Base-by-base conservation (phyloP, 92 coral and sea anemone genomes). In the Zoanthus gigantus region DNA sequence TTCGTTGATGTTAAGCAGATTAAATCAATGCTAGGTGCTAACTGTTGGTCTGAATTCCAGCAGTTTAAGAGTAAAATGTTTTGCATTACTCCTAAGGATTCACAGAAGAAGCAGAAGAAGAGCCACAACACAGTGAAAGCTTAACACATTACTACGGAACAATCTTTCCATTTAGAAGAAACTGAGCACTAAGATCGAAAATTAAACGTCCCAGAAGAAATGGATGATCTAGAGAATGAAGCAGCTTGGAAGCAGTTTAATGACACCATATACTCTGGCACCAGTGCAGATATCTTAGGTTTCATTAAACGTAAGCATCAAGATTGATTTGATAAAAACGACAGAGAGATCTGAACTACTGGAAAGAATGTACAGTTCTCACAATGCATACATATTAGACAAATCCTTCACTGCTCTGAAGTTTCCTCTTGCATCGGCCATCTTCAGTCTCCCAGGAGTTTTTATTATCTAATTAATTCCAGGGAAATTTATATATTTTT, bases 11-110 rank as follows among this genome's bases (percentile, higher is more conserved):
- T 74, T 31, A 74, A 74, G 78, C 58, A 16, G 78, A 74, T 57
- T 44, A 74, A 44, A 46, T 44, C 78, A 74, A n/a, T 74, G 78
- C 85, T 74, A 48, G 85, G 78, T 44, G 78, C 78, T 74, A 57
- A 58, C 77, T 45, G 31, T 31, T 82, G 61, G 60, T 67, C 63
- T 42, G 77, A 47, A 9, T 77, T 32, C 34, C 9, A 16, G 28
- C 29, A 28, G 76, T 37, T 44, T 28, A 66, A 34, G 15, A 32
- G n/a, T 67, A 11, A 34, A 67, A 82, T 67, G 76, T 42, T 48
- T 16, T 44, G 61, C 57, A 45, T 34, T 29, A 54, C 31, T 61
- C 74, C 76, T 72, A 72, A 37, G 77, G 23, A 42, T 31, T 31
- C 78, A 74, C 52, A 74, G 48, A 16, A 47, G 52, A 47, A 47